Percentiles rank a stretch among this genome's conserved stretches.
phyloP scores from a whole-genome alignment of 2,888 invertebrate species.

The Lasiommata megera region DNA sequence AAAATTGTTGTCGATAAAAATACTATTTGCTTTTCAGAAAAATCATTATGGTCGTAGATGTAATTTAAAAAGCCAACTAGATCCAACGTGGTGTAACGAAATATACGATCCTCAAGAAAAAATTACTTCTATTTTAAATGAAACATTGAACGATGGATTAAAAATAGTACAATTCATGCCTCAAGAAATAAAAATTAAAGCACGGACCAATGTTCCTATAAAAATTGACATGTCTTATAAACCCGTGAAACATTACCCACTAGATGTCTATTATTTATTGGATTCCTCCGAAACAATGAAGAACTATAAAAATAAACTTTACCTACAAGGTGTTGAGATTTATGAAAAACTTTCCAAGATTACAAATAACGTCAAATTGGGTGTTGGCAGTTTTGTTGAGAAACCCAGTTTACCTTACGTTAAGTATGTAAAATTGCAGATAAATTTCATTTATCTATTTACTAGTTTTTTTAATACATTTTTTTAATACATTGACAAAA shows the following conservation, averaged over 20 bases:
- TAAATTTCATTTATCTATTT: too few relatives aligned
- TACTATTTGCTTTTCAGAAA: conserved; percentile 31
- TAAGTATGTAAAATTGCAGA: too few relatives aligned
- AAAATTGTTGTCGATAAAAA: neutral
- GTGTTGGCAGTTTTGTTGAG: conserved; percentile 86
- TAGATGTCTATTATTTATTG: conserved; percentile 92
- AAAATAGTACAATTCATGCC: conserved; percentile 76
- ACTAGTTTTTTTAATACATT: too few relatives aligned
- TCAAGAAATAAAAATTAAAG: conserved; percentile 69
- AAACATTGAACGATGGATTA: conserved; percentile 32
- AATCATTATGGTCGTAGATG: conserved; percentile 40
- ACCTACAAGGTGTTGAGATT: conserved; percentile 69
- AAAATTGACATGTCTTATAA: conserved; percentile 73
- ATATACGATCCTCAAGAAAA: conserved; percentile 35
- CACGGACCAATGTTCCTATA: conserved; percentile 69
- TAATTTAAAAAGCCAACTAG: conserved; percentile 31
- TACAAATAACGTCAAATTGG: conserved; percentile 84
- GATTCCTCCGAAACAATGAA: conserved; percentile 89
- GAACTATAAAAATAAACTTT: conserved; percentile 76
- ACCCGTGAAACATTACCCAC: conserved; percentile 87
- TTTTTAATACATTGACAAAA: too few relatives aligned
- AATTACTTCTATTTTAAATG: neutral
- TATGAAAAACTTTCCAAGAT: conserved; percentile 73
- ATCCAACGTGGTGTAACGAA: conserved; percentile 45
- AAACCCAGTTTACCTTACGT: conserved; percentile 85